phyloP scores from a whole-genome alignment of 2,888 invertebrate genomes.

The Morpho deidamia region DNA sequence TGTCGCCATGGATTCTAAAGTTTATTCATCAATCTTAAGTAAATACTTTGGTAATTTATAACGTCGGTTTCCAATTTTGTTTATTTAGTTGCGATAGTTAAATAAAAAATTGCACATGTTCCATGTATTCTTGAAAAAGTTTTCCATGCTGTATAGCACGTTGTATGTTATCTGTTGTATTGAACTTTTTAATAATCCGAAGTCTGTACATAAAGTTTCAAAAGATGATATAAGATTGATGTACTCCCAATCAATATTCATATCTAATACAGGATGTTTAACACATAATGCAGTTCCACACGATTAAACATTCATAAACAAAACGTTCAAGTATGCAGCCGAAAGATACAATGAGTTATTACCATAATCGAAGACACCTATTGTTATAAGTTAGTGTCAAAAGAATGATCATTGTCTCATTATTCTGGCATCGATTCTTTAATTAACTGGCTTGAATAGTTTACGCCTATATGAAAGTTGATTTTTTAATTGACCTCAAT shows the following conservation, averaged over 20 bases:
- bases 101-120: too few relatives aligned
- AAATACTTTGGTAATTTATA: too few relatives aligned
- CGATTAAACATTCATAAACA: conserved; percentile 1
- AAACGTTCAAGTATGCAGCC: conserved; percentile 12
- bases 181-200: too few relatives aligned
- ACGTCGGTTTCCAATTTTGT: too few relatives aligned
- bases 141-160: too few relatives aligned
- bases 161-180: too few relatives aligned
- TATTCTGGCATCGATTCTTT: not conserved
- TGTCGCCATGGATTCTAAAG: too few relatives aligned
- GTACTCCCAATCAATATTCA: not conserved
- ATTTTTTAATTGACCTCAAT: too few relatives aligned
- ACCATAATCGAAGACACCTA: conserved; percentile 12
- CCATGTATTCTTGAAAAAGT: too few relatives aligned
- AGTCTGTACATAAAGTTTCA: not conserved
- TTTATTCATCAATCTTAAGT: too few relatives aligned
- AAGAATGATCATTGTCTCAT: conserved; percentile 16
- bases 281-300: conserved; percentile 5
- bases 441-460: not conserved
- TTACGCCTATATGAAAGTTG: too few relatives aligned
- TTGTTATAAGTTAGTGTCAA: conserved; percentile 14
- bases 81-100: too few relatives aligned
- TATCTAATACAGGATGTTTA: conserved; percentile 2
- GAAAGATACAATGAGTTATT: conserved; percentile 14
- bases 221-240: not conserved